Conservation (phyloP, 2,888 invertebrate genomes). For the Hirtodrosophila duncani region DNA sequence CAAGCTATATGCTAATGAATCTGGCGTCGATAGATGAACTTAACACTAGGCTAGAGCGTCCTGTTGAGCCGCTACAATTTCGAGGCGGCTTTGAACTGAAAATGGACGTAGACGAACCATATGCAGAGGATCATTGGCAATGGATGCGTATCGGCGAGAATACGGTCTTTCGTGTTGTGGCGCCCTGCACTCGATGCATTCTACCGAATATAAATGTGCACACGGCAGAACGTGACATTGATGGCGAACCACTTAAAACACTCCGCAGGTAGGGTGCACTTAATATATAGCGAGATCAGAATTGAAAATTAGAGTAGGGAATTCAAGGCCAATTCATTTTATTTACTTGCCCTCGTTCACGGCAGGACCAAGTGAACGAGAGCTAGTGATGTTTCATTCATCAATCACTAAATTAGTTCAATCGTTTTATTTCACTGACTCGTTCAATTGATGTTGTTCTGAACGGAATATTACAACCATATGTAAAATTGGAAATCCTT, state of each 20-base stretch:
- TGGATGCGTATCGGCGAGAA: constrained; percentile 81
- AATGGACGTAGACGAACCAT: constrained; percentile 81
- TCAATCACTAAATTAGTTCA: too few species aligned
- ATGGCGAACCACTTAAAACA: constrained; percentile 83
- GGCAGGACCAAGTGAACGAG: too few species aligned
- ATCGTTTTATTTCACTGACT: too few species aligned
- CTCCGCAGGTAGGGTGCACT: constrained; percentile 82
- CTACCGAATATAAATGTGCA: constrained; percentile 85
- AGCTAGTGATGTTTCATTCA: too few species aligned
- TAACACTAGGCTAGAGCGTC: constrained; percentile 80
- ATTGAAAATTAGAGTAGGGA: too few species aligned
- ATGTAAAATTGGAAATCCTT: too few species aligned
- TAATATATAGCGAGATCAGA: too few species aligned
- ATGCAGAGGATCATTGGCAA: constrained; percentile 85
- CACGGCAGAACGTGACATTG: constrained; percentile 81
- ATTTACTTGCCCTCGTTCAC: too few species aligned
- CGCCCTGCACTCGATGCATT: constrained; percentile 81
- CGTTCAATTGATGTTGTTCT: too few species aligned
- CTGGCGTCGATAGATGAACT: constrained; percentile 84
- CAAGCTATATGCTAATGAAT: constrained; percentile 84
- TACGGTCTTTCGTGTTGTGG: constrained; percentile 58
- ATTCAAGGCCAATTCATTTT: too few species aligned
- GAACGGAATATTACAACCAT: too few species aligned
- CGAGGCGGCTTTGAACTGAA: constrained; percentile 85
- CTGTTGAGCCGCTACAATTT: constrained; percentile 81